Evolutionary conservation across 2,797 vertebrate genomes (phyloP).

Genomic region (Ambastaia sidthimunki): DNA sequence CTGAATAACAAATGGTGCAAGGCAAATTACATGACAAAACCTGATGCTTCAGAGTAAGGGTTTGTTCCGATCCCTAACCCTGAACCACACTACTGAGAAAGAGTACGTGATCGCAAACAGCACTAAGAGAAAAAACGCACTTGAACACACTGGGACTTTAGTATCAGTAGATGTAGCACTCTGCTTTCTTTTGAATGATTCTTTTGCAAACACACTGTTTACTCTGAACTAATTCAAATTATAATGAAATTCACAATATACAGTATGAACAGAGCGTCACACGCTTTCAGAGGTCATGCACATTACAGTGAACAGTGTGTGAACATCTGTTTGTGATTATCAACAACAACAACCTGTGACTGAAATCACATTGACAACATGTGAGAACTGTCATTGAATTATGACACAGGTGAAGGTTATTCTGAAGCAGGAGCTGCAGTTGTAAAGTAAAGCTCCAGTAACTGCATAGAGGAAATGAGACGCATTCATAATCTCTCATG

Average conservation of each 20-base stretch:
- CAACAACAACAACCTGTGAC: conserved; percentile 1
- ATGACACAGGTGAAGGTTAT: not conserved
- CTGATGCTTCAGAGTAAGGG: not conserved
- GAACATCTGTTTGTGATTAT: not conserved
- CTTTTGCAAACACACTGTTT: not conserved
- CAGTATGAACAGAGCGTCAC: not conserved
- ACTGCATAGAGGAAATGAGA: not conserved
- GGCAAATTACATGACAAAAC: not conserved
- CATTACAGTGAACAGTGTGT: not conserved
- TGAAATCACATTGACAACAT: not conserved
- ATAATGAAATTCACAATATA: conserved; percentile 30
- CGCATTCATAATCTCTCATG: not conserved
- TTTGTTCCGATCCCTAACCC: not conserved
- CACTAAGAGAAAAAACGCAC: not conserved
- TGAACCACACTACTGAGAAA: not conserved
- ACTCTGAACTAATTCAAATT: conserved; percentile 26
- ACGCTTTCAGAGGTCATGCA: not conserved
- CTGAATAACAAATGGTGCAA: not conserved
- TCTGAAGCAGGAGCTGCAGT: not conserved
- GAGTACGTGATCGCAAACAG: too few species aligned
- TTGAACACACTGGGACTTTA: not conserved
- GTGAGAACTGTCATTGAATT: too few species aligned
- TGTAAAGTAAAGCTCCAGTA: not conserved
- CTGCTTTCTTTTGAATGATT: not conserved
- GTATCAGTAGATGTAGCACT: not conserved